A percentile compares a stretch with the other conserved stretches of the same genome.
phyloP scores from a whole-genome alignment of 2,797 vertebrate genomes.

The Peromyscus nudipes region DNA sequence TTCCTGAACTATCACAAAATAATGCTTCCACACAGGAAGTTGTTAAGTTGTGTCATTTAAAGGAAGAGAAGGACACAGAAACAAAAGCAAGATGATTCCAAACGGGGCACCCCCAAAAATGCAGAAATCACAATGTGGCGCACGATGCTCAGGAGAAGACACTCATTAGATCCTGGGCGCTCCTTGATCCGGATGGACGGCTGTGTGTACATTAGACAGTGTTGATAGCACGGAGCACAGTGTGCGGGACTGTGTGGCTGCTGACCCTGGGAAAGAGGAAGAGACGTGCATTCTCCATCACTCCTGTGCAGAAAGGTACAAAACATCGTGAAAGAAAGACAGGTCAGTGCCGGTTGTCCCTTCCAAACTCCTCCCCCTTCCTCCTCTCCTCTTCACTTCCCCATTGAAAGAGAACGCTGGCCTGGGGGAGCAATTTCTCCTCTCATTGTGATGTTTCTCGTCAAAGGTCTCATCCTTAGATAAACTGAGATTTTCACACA shows the following conservation, averaged over 20 bases:
- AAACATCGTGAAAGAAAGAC: background rate
- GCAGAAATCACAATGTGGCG: background rate
- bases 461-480: background rate
- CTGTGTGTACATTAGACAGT: background rate
- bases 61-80: constrained; percentile 49
- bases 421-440: background rate
- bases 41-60: constrained; percentile 68
- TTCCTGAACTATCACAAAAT: constrained; percentile 78
- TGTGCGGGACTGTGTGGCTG: background rate
- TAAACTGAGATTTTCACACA: background rate
- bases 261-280: background rate
- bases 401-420: background rate
- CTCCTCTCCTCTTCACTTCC: background rate
- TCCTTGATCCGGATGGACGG: constrained; percentile 2
- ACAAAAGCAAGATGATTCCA: constrained; percentile 50
- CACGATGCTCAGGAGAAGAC: constrained; percentile 58
- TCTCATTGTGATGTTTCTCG: background rate
- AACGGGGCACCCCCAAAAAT: background rate
- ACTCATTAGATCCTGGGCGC: constrained; percentile 11
- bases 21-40: constrained; percentile 71
- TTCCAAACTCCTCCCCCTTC: background rate
- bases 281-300: background rate
- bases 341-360: background rate
- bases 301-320: background rate
- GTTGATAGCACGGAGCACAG: background rate